phyloP scores from a whole-genome alignment of 2,113 vertebrate species.

The Parotia lawesii region DNA sequence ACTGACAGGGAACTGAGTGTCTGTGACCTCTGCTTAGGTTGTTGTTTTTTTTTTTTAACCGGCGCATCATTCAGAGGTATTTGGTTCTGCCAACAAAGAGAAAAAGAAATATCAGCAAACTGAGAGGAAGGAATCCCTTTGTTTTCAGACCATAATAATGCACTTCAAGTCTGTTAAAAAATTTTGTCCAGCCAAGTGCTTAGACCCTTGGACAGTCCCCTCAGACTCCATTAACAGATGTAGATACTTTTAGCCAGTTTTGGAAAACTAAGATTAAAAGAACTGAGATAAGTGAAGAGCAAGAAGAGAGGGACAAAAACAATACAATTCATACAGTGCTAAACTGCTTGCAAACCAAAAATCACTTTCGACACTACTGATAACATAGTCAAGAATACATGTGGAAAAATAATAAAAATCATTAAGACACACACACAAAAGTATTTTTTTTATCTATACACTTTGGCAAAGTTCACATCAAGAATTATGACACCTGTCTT shows the following conservation, averaged over 20 bases:
- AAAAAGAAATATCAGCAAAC: background rate
- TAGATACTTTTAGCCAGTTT: background rate
- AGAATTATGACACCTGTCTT: background rate
- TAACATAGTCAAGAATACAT: background rate
- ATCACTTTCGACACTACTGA: background rate
- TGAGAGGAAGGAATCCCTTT: background rate
- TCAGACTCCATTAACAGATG: background rate
- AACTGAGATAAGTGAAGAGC: background rate
- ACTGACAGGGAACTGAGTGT: background rate
- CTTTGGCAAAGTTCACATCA: background rate
- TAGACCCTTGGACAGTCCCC: background rate
- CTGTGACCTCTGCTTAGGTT: background rate
- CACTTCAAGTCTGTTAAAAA: background rate
- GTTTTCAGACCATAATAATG: background rate
- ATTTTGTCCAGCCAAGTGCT: background rate
- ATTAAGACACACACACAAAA: background rate
- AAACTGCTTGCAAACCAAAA: background rate
- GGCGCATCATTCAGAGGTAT: background rate
- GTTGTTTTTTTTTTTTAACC: background rate
- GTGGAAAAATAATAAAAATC: background rate
- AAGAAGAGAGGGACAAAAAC: background rate
- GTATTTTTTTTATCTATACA: background rate
- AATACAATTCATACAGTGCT: background rate
- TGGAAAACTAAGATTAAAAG: background rate
- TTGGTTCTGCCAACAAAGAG: background rate